Evolutionary conservation across 2,113 vertebrate genomes (phyloP).

Genomic region (Zapornia atra): DNA sequence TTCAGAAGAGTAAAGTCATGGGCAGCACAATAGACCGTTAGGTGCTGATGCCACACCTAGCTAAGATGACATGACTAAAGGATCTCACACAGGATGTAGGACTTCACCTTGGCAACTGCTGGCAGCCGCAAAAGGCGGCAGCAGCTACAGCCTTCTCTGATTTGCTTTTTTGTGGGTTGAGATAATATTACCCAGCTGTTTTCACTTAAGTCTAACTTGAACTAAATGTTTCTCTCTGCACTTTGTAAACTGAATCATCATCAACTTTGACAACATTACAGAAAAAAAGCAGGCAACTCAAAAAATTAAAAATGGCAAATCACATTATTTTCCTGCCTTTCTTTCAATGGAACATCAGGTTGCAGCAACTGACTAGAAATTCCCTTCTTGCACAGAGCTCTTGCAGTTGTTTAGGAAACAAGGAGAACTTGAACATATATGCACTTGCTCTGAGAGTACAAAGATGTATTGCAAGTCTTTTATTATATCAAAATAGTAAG

Average conservation of each 20-base stretch:
- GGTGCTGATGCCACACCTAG: not conserved
- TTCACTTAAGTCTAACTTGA: not conserved
- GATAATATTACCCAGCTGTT: not conserved
- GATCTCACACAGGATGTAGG: not conserved
- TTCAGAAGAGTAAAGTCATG: not conserved
- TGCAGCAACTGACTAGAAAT: not conserved
- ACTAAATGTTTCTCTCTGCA: not conserved
- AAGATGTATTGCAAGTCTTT: not conserved
- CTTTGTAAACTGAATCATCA: not conserved
- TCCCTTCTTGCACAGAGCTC: not conserved
- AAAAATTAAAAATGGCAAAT: not conserved
- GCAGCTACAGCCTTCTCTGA: not conserved
- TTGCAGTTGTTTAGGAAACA: slow-evolving; percentile 3
- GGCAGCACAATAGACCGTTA: not conserved
- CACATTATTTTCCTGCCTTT: not conserved
- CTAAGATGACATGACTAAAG: not conserved
- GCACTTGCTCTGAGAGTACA: not conserved
- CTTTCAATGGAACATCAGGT: not conserved
- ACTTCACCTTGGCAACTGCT: not conserved
- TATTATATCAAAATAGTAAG: not conserved
- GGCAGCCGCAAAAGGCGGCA: not conserved
- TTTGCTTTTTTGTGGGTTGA: not conserved
- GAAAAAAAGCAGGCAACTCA: not conserved
- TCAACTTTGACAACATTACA: not conserved
- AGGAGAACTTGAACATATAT: not conserved